A percentile compares a stretch with the other conserved stretches of the same genome.
Conservation (phyloP, 1,140 invertebrate genomes). For the Charaxes varanes region DNA sequence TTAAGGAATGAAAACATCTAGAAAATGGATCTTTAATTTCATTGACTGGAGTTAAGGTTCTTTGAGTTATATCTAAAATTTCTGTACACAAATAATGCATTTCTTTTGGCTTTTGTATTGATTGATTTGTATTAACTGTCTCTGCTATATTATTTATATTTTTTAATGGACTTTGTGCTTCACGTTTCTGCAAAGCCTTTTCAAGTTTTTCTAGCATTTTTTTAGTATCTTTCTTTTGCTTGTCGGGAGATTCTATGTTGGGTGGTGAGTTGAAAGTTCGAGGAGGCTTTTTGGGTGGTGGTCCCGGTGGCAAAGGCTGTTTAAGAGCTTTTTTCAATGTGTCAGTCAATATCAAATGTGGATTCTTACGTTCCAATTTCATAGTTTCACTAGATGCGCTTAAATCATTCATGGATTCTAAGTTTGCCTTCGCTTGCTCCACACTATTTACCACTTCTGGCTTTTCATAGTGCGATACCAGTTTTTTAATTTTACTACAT, state of each 20-base stretch:
- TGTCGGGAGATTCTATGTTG: conserved; percentile 34
- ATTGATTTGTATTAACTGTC: conserved; percentile 23
- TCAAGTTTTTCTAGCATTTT: conserved; percentile 78
- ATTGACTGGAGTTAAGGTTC: conserved; percentile 39
- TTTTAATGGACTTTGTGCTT: conserved; percentile 37
- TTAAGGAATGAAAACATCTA: conserved; percentile 75
- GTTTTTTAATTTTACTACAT: conserved; percentile 35
- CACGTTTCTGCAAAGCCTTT: conserved; percentile 72
- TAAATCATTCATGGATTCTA: conserved; percentile 44
- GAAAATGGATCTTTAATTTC: conserved; percentile 43
- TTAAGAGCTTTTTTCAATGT: conserved; percentile 77
- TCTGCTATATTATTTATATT: conserved; percentile 44
- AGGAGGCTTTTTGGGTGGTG: conserved; percentile 83
- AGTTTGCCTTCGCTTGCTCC: conserved; percentile 30
- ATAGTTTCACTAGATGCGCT: conserved; percentile 61
- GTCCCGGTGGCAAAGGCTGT: conserved; percentile 78
- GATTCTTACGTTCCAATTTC: conserved; percentile 53
- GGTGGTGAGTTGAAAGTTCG: conserved; percentile 71
- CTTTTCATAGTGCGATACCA: conserved; percentile 46
- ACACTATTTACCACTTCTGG: conserved; percentile 15
- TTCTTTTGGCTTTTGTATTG: conserved; percentile 52
- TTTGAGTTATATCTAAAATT: conserved; percentile 54
- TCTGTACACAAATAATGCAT: conserved; percentile 71
- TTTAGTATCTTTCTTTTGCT: conserved; percentile 68
- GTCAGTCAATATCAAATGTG: conserved; percentile 68